Evolutionary conservation across 2,888 invertebrate species (phyloP).

Genomic region (Ectobius pallidus): DNA sequence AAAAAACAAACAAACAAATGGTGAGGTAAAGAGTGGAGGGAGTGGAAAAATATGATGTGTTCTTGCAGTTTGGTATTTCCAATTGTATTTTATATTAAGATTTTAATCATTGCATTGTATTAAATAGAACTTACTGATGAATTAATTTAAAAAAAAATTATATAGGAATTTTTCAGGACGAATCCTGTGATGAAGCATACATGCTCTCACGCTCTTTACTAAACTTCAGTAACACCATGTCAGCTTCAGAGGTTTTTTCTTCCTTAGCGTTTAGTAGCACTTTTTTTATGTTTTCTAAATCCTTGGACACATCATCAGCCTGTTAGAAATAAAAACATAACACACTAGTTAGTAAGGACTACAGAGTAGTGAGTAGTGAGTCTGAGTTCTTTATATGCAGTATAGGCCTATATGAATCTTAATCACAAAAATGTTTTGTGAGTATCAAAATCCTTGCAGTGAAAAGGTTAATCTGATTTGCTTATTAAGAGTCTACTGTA

Average conservation of each 20-base stretch:
- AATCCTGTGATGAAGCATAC: neutral
- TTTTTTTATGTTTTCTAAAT: neutral
- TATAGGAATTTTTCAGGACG: neutral
- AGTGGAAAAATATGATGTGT: too few relatives aligned
- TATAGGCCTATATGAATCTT: neutral
- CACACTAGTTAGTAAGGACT: neutral
- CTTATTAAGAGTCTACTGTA: neutral
- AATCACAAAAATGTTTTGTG: neutral
- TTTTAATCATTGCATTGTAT: neutral
- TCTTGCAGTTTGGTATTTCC: too few relatives aligned
- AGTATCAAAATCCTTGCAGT: neutral
- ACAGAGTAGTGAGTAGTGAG: neutral
- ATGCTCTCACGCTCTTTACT: neutral
- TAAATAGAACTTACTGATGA: neutral
- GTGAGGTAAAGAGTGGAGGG: too few relatives aligned
- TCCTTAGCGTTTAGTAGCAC: neutral
- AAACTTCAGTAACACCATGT: neutral
- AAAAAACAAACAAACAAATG: too few relatives aligned
- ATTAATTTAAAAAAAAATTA: neutral
- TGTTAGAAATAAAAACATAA: neutral
- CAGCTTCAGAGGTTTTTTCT: neutral
- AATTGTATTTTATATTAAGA: neutral
- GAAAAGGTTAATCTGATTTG: neutral
- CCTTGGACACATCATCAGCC: neutral
- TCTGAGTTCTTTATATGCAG: neutral